phyloP scores from a whole-genome alignment of 2,113 vertebrate genomes.

The Sus scrofa region T2T-Sscrofa CM000812.6:242245001-242245500 shows the following conservation, averaged over 20 bases:
- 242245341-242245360: not conserved
- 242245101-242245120: not conserved
- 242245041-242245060: not conserved
- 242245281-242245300: not conserved
- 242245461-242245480: not conserved
- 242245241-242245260: not conserved
- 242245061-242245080: not conserved
- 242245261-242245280: accelerated
- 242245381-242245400: not conserved
- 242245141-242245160: accelerated
- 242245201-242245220: not conserved
- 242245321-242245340: not conserved
- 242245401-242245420: not conserved
- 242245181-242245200: not conserved
- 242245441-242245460: not conserved
- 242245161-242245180: not conserved
- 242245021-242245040: not conserved
- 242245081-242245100: not conserved
- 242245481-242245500: not conserved
- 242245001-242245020: not conserved
- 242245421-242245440: not conserved
- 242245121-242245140: too few relatives aligned
- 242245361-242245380: not conserved
- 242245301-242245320: not conserved
- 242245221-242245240: not conserved